Percentiles rank a stretch among this genome's conserved stretches.
Conservation (phyloP, 1,140 invertebrate species). For the Micrasema longulum region DNA sequence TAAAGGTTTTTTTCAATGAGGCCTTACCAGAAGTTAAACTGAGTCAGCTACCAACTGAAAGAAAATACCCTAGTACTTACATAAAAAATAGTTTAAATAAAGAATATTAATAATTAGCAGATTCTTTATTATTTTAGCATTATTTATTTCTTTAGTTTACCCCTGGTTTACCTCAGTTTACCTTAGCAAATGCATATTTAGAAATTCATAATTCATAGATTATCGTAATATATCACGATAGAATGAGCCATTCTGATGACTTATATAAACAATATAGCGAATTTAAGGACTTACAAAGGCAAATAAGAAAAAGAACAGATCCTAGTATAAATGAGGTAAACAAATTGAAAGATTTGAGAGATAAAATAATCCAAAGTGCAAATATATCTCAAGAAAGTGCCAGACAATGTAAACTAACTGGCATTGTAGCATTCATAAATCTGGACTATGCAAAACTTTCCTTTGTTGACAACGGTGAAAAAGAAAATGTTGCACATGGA, state of each 20-base stretch:
- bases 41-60: too few relatives aligned
- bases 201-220: not conserved
- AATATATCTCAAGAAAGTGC: slow-evolving; percentile 24
- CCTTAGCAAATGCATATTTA: too few relatives aligned
- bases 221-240: not conserved
- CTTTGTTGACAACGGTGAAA: slow-evolving; percentile 3
- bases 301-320: slow-evolving; percentile 1
- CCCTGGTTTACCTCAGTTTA: too few relatives aligned
- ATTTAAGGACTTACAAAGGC: slow-evolving; percentile 28
- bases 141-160: too few relatives aligned
- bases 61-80: too few relatives aligned
- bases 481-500: slow-evolving; percentile 14
- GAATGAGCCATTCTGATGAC: slow-evolving; percentile 29
- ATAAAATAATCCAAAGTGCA: slow-evolving; percentile 19
- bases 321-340: slow-evolving; percentile 1
- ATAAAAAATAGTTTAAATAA: too few relatives aligned
- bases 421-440: slow-evolving; percentile 21
- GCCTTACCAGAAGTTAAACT: too few relatives aligned
- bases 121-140: too few relatives aligned
- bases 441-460: slow-evolving; percentile 10
- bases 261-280: slow-evolving; percentile 13
- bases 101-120: too few relatives aligned
- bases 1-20: too few relatives aligned
- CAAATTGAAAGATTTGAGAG: slow-evolving; percentile 23
- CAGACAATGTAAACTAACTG: not conserved